Base-by-base conservation (phyloP, 2,888 invertebrate species). In the Geotrupes spiniger region DNA sequence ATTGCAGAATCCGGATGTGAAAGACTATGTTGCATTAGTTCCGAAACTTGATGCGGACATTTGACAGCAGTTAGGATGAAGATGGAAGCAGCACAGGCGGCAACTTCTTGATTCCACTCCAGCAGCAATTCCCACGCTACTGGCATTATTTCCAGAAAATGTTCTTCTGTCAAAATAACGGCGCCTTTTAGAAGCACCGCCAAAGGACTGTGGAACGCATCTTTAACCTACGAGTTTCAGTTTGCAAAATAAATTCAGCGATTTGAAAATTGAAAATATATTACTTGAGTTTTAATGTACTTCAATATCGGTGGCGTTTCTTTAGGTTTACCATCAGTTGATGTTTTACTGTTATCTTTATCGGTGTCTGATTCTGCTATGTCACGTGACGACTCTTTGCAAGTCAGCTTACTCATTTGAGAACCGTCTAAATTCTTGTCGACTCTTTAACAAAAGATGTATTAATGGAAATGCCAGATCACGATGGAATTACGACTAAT, bases 101-200 rank as follows among this genome's bases (percentile, higher is more conserved):
- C 83, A 5, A 92, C 85, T 70, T 92, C 91, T 58, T 90, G 81
- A 67, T 96, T 96, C n/a, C 85, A 82, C 67, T 99, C 97, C 31
- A 98, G 72, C 3, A 99, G 76, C 11, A 99, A 77, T 65, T 96
- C 92, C 99, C 99, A 99, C 0, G 95, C 92, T 0, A 94, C 89
- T 0, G 92, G 90, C 51, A 97, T 81, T 27, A 94, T 85, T 60
- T 94, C 92, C 2, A 85, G 78, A 63, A 94, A 92, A 61, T 91
- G 78, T 36, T 93, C 94, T 64, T 94, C 94, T 1, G 84, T 79
- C 69, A 98, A 79, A 2, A 94, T 87, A 0, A 91, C 89, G 0
- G 93, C 92, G 0, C 93, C 91, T 75, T 97, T 97, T 5, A 94
- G 80, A 43, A 96, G 74, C 0, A 87, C 83, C 0, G 92, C 89